phyloP scores from a whole-genome alignment of 2,113 vertebrate species.

The Syrrhaptes paradoxus region DNA sequence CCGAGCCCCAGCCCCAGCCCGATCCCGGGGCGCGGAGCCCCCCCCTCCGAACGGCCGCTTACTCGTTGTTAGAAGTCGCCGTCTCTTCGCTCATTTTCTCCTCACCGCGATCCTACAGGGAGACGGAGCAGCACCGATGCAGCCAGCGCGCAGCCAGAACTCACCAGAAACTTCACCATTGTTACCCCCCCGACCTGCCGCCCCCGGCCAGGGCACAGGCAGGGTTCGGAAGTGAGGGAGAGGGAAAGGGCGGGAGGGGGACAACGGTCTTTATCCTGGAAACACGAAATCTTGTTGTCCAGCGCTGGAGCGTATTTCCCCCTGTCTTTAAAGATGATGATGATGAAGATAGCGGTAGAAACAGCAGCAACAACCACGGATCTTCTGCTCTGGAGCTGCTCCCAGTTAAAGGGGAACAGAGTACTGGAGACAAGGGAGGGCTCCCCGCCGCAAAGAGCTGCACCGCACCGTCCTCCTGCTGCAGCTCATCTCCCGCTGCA shows the following conservation, averaged over 20 bases:
- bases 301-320: background rate
- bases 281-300: conserved; percentile 9
- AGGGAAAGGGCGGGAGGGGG: background rate
- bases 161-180: conserved; percentile 80
- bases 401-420: conserved; percentile 6
- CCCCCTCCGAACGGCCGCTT: conserved; percentile 68
- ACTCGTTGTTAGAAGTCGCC: conserved; percentile 97
- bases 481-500: conserved; percentile 60
- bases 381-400: background rate
- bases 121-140: conserved; percentile 83
- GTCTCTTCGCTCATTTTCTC: conserved; percentile 99
- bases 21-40: background rate
- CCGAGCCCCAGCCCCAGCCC: background rate
- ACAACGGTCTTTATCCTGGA: conserved; percentile 18
- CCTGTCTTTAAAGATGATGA: background rate
- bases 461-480: conserved; percentile 56
- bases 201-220: conserved; percentile 43
- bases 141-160: conserved; percentile 79
- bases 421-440: background rate
- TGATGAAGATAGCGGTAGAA: background rate
- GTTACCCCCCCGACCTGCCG: conserved; percentile 65
- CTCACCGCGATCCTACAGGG: conserved; percentile 91
- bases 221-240: conserved; percentile 31
- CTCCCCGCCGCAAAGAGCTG: conserved; percentile 35
- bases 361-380: background rate